Evolutionary conservation across 2,113 vertebrate species (phyloP), one percentile per base, ranked within the genome.

Genomic region (Thunnus thynnus): DNA sequence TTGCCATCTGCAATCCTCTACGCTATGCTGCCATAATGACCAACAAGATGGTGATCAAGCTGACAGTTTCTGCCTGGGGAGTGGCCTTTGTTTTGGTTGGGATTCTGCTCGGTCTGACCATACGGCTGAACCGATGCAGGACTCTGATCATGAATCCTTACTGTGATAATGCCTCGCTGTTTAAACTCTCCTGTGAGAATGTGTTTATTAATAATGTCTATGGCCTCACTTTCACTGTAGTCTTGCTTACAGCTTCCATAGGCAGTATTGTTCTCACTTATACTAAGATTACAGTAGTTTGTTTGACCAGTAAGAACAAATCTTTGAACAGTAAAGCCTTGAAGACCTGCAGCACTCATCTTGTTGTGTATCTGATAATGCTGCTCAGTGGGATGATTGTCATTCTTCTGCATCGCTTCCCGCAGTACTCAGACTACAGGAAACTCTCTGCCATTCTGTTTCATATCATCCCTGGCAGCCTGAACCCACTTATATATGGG

Each of bases 131-230:
- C 17, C 76, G 89, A n/a, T 94, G 94, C 74, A 84, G 93, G 56
- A 79, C 82, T 8, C 0, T 84, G 14, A 88, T 94, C 7, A 12
- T 0, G 0, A 92, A 88, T 0, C 67, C 83, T 1, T 91, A 52
- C 79, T 95, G 94, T 50, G 90, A 91, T 61, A 94, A 94, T 9
- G 89, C 93, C 2, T 90, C 93, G 0, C 27, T 94, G 36, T 94
- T 94, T 41, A 92, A 91, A 10, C 92, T 95, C 3, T 94, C 93
- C 57, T 95, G 93, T 25, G 90, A 94, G 5, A 87, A 30, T 14
- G 75, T 90, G 2, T 50, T 67, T 0, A 75, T 93, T 17, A 95
- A 95, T 22, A 22, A 22, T 22, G 22, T 22, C 22, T 22, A 22
- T 22, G 22, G 22, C 22, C 22, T 22, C 22, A 22, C 22, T 22